Conservation (phyloP, 2,113 vertebrate species). For the Casuarius casuarius region DNA sequence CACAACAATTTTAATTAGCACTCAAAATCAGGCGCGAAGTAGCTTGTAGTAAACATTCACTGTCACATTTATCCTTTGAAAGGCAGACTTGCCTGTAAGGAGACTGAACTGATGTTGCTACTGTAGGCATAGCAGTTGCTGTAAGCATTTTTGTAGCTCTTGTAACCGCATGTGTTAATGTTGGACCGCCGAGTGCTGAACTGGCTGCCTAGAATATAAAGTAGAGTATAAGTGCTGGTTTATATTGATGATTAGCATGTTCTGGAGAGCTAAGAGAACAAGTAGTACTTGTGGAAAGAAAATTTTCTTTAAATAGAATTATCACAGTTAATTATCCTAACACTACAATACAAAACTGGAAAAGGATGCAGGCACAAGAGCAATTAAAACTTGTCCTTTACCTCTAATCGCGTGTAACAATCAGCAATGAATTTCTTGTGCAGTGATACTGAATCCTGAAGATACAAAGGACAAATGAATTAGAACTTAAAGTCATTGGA, state of each 20-base stretch:
- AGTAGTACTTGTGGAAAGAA: neutral
- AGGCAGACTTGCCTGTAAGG: constrained; percentile 88
- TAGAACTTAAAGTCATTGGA: neutral
- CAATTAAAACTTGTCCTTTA: constrained; percentile 60
- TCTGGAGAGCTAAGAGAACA: neutral
- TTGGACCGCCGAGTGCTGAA: constrained; percentile 94
- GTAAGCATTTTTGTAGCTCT: constrained; percentile 99
- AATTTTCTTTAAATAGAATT: neutral
- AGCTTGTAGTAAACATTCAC: neutral
- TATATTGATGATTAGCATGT: neutral
- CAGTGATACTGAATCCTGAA: constrained; percentile 94
- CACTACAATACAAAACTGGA: neutral
- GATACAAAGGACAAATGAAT: constrained; percentile 12
- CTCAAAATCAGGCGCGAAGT: neutral
- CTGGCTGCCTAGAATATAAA: constrained; percentile 88
- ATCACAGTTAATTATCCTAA: neutral
- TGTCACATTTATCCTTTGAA: neutral
- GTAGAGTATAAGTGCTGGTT: neutral
- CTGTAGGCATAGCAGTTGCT: constrained; percentile 97
- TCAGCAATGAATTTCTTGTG: constrained; percentile 99
- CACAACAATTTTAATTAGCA: neutral
- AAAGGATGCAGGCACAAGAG: neutral
- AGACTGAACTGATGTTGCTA: constrained; percentile 97
- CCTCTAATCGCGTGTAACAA: constrained; percentile 97
- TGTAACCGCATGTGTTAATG: constrained; percentile 95